phyloP scores from a whole-genome alignment of 2,797 vertebrate species.

The Chelon auratus region DNA sequence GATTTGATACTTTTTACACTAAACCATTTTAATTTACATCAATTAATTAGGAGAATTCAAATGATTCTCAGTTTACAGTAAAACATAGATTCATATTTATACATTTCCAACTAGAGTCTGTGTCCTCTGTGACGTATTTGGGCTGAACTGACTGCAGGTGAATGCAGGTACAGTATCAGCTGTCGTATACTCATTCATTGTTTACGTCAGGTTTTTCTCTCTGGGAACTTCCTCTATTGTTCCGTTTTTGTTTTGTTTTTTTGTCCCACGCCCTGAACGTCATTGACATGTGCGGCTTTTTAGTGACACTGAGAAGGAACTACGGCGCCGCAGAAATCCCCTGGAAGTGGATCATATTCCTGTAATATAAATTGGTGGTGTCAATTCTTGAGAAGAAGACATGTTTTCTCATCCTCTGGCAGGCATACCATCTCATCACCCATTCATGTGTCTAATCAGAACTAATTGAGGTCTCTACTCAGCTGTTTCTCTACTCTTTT shows the following conservation, averaged over 20 bases:
- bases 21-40: too few species aligned
- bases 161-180: not conserved
- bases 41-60: not conserved
- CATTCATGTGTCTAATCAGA: slow-evolving; percentile 70
- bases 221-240: slow-evolving; percentile 27
- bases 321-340: slow-evolving; percentile 20
- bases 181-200: not conserved
- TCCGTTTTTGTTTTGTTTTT: not conserved
- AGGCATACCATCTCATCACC: slow-evolving; percentile 44
- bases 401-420: not conserved
- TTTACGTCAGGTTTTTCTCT: slow-evolving; percentile 4
- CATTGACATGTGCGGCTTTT: not conserved
- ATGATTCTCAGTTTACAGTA: not conserved
- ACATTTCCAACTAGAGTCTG: not conserved
- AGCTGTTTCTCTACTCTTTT: slow-evolving; percentile 41
- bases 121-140: not conserved
- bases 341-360: not conserved
- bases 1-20: not conserved
- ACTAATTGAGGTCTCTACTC: slow-evolving; percentile 65
- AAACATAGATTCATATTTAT: not conserved
- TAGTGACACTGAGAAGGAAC: not conserved
- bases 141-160: not conserved
- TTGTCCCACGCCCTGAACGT: not conserved
- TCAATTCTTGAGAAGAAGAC: not conserved
- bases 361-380: not conserved